Evolutionary conservation across 2,888 invertebrate genomes (phyloP), one percentile per base, ranked within the genome.

Genomic region (Cactoblastis cactorum): DNA sequence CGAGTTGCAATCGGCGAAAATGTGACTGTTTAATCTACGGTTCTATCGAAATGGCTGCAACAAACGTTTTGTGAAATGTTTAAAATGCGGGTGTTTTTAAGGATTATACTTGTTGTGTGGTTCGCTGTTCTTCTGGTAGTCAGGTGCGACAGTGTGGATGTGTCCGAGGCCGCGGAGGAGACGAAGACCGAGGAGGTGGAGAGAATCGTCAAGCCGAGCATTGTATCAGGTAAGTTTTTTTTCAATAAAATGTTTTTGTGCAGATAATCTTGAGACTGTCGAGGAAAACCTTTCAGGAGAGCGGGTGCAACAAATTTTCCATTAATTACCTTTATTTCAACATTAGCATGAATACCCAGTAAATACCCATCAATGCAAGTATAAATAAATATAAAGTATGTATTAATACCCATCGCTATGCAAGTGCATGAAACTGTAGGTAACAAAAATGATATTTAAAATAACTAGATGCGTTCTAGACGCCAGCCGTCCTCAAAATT

Each of bases 81-180:
- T 75, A 88, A 80, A 77, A 89, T 89, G 89, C 80, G 80, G 67
- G 80, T 76, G 74, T 69, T 83, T 58, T 53, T 81, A 67, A 82
- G 79, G 78, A 83, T 86, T 74, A 70, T 71, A 56, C 62, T 84
- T 67, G 76, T 87, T 69, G 85, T 77, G 77, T 67, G 78, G 68
- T 83, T 79, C 69, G 81, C 73, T 63, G 65, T 79, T 57, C 69
- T 86, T 59, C 68, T 84, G 61, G 47, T 81, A 67, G 74, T 72
- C 55, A 77, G 67, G 49, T 77, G 82, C 58, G 80, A 85, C 70
- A 81, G 78, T 62, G 62, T 67, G 64, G 77, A 79, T 33, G 55
- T 62, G 51, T 68, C 73, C 53, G 62, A 61, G 48, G 59, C 55
- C 45, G 66, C 64, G 51, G 71, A 56, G 48, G 59, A 51, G 12